Base-by-base conservation (phyloP, 2,797 vertebrate genomes). In the Paedocypris micromegethes region DNA sequence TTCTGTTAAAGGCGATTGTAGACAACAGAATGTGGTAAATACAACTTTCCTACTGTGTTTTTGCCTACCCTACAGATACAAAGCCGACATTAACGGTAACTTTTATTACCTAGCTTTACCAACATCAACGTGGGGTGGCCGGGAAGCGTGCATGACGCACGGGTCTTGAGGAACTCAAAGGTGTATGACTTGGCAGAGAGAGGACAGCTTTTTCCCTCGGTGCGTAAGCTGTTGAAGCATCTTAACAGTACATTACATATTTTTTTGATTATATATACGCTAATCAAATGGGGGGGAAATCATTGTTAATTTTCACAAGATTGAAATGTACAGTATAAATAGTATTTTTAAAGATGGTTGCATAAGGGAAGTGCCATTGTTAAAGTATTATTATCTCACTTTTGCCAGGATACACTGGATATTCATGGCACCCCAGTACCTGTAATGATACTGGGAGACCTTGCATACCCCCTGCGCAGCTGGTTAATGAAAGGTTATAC, bases 371-470 rank as follows among this genome's bases (percentile, higher is more conserved):
- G n/a, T n/a, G n/a, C n/a, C n/a, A n/a, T n/a, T n/a, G n/a, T n/a
- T n/a, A n/a, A n/a, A n/a, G n/a, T n/a, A n/a, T n/a, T n/a, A n/a
- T n/a, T n/a, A n/a, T n/a, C n/a, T n/a, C n/a, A n/a, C n/a, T n/a
- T n/a, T n/a, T n/a, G n/a, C n/a, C n/a, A n/a, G 37, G 41, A 59
- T 6, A 66, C 43, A 9, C 37, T 40, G 66, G 63, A 60, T 56
- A 72, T 72, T 8, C 50, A 41, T 5, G 55, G 61, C 61, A 53
- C 50, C 37, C 46, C 43, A 38, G 69, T 72, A 7, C 55, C 54
- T 2, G 44, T 72, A 40, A 65, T 54, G 69, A 54, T 65, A 41
- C 41, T 64, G 6, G 43, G 61, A 4, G 61, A 58, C 9, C 69
- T 55, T 7, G 6, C 49, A 2, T 49, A n/a, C 42, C 61, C 49